Base-by-base conservation (phyloP, 2,113 vertebrate genomes). In the Egretta garzetta region DNA sequence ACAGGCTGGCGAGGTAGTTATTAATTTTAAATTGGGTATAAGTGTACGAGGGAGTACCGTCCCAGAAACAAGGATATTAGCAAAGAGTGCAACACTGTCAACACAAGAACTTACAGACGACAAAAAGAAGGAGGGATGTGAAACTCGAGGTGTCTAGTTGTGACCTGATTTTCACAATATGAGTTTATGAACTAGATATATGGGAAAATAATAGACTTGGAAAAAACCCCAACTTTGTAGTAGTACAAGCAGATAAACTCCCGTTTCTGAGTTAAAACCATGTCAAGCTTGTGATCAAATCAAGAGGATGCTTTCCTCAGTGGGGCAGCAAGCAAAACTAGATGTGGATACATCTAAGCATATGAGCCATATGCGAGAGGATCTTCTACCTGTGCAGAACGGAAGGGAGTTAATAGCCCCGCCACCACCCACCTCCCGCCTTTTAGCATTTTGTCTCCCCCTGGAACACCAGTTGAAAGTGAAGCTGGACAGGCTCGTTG, bases 21-120 rank as follows among this genome's bases (percentile, higher is more conserved):
- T 8, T 77, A 1, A 7, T 43, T 67, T 67, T 30, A 82, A 56
- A 32, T 4, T 20, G 32, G 18, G 27, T 30, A 6, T 15, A 86
- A 30, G 20, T 63, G 26, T n/a, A 30, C 0, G 0, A 84, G 63
- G n/a, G 13, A n/a, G 7, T 10, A 8, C n/a, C 32, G 41, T 81
- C 63, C 49, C 80, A 76, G 53, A 56, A 83, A 55, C 12, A 35
- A 14, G 49, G 47, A 14, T 28, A 14, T 52, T 23, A 72, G 33
- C n/a, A 74, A 49, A 4, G 4, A 64, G 8, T 4, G 53, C 30
- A 10, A 32, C 33, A 45, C 33, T 1, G 0, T 55, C 50, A 86
- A 32, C 26, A 37, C 21, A 64, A 62, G 62, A 82, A 49, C 50
- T 27, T 52, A 30, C 1, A 72, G 30, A 30, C 45, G 67, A 52